Conservation (phyloP, 2,888 invertebrate genomes). For the Girardia tigrina region DNA sequence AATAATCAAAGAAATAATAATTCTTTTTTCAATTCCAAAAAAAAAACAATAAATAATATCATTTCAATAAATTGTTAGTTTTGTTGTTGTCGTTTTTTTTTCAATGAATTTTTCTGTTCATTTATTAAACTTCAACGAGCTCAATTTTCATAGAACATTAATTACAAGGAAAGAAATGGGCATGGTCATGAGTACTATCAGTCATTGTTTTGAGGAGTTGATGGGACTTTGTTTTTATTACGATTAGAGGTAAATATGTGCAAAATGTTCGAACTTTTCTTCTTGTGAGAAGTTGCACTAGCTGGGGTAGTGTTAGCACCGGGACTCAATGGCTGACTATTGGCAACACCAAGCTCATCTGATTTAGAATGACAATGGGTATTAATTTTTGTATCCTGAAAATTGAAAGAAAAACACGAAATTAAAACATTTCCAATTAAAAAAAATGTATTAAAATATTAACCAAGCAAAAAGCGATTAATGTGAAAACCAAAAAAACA, state of each 20-base stretch:
- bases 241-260: slow-evolving; percentile 18
- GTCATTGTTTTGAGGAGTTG: slow-evolving; percentile 23
- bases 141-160: slow-evolving; percentile 13
- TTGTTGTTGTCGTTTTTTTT: too few relatives aligned
- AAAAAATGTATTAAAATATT: too few relatives aligned
- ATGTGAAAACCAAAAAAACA: too few relatives aligned
- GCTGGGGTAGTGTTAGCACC: slow-evolving; percentile 1
- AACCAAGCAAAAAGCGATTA: too few relatives aligned
- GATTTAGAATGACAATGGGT: slow-evolving; percentile 23
- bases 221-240: slow-evolving; percentile 3
- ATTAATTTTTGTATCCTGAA: slow-evolving; percentile 4
- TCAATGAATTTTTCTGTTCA: too few relatives aligned
- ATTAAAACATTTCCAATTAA: too few relatives aligned
- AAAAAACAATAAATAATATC: too few relatives aligned
- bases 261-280: slow-evolving; percentile 11
- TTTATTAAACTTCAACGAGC: too few relatives aligned
- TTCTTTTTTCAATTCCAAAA: too few relatives aligned
- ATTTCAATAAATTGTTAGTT: too few relatives aligned
- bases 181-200: slow-evolving; percentile 23
- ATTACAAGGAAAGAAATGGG: slow-evolving; percentile 23
- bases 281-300: slow-evolving; percentile 10
- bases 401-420: too few relatives aligned
- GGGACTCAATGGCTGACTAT: slow-evolving; percentile 23
- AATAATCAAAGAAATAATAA: too few relatives aligned
- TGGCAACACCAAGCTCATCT: slow-evolving; percentile 23